A percentile compares a stretch with the other conserved stretches of the same genome.
These are phyloP conservation scores for Pyrocoelia pectoralis DNA, from an alignment of 2,888 invertebrate species.

Conservation along the genomic window DNA sequence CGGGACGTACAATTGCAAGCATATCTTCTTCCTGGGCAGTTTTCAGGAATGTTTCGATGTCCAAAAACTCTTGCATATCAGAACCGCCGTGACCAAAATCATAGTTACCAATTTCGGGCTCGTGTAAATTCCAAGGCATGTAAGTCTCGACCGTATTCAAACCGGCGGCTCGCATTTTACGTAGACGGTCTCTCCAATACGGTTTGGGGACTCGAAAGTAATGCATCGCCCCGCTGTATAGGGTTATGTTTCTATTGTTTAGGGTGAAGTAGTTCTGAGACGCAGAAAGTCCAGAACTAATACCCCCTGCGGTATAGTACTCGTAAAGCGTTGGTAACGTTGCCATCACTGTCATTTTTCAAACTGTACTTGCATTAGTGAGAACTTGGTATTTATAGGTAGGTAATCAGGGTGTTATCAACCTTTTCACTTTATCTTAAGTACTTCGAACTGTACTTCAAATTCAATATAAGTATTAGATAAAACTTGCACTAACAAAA, in stretches of 20 bases:
- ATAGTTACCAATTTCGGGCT: constrained; percentile 74
- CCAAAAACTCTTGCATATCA: constrained; percentile 60
- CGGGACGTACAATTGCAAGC: constrained; percentile 81
- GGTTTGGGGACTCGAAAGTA: constrained; percentile 83
- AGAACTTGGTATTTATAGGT: too few relatives aligned
- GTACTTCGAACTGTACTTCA: too few relatives aligned
- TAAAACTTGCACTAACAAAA: too few relatives aligned
- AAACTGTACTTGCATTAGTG: too few relatives aligned
- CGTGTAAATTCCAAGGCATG: constrained; percentile 90
- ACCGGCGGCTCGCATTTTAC: constrained; percentile 82
- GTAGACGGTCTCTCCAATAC: constrained; percentile 82
- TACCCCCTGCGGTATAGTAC: constrained; percentile 59
- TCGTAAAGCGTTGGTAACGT: constrained; percentile 58
- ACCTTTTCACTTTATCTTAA: too few relatives aligned
- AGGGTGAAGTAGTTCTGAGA: constrained; percentile 55
- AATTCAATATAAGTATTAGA: too few relatives aligned
- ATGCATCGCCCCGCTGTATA: constrained; percentile 72
- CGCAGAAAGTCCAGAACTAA: constrained; percentile 48
- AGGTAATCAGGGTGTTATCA: too few relatives aligned
- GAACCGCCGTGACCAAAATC: constrained; percentile 72
- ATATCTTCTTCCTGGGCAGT: constrained; percentile 80
- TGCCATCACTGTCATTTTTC: too few relatives aligned
- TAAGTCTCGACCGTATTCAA: constrained; percentile 86
- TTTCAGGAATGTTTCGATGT: constrained; percentile 71
- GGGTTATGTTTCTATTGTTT: constrained; percentile 57